Evolutionary conservation across 2,888 invertebrate genomes (phyloP).

Genomic region (Chloroclystis v-ata): DNA sequence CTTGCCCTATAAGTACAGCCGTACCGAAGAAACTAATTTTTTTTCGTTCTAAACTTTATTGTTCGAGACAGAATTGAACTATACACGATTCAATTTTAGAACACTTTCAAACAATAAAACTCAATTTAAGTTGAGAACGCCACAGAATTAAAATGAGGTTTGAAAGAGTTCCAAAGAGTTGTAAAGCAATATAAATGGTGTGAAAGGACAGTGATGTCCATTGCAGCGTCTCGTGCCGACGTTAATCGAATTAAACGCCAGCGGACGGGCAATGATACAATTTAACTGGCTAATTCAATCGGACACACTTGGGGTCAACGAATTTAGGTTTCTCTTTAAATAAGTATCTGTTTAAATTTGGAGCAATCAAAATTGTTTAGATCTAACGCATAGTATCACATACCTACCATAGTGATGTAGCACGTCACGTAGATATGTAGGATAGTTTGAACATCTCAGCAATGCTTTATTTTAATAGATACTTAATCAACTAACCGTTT

Average conservation of each 20-base stretch:
- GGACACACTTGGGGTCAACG: constrained; percentile 63
- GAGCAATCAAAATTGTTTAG: constrained; percentile 32
- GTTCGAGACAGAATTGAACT: neutral
- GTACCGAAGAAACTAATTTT: no score
- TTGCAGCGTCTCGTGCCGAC: constrained; percentile 50
- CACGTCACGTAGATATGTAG: no score
- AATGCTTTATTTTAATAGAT: no score
- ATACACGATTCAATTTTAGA: neutral
- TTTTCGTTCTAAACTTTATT: neutral
- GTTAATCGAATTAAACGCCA: constrained; percentile 68
- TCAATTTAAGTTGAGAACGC: constrained; percentile 11
- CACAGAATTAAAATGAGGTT: constrained; percentile 3
- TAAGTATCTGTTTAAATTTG: constrained; percentile 45
- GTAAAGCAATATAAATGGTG: constrained; percentile 25
- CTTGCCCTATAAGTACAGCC: neutral
- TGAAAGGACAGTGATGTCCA: no score
- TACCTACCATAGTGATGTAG: no score
- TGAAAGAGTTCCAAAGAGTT: constrained; percentile 4
- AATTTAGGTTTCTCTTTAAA: constrained; percentile 62
- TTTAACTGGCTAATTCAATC: constrained; percentile 73
- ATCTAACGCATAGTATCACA: neutral
- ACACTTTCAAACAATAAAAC: constrained; percentile 10
- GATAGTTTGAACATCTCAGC: no score
- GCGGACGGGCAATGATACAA: constrained; percentile 69
- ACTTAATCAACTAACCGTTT: no score